These are phyloP conservation scores for Streblospio benedicti DNA, from an alignment of 1,140 invertebrate species.

Conservation along the genomic window DNA sequence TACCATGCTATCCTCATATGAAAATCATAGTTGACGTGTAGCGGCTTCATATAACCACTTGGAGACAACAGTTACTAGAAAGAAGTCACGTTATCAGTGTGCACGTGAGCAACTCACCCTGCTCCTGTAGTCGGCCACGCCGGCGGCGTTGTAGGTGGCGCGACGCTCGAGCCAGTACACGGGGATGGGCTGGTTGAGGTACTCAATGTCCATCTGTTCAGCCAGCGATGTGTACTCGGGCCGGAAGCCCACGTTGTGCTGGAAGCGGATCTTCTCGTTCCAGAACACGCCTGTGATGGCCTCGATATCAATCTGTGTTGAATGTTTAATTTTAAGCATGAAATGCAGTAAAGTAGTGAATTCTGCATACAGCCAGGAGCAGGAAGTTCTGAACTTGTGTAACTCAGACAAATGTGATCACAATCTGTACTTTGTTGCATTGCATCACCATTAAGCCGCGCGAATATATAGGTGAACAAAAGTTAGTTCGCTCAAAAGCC, in stretches of 20 bases:
- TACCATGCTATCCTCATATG: too few species aligned
- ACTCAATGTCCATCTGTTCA: neutral
- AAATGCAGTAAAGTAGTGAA: too few species aligned
- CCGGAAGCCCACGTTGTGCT: conserved; percentile 4
- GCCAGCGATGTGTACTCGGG: neutral
- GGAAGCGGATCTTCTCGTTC: neutral
- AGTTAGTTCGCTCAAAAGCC: too few species aligned
- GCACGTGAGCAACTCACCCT: neutral
- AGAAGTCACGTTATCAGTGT: neutral
- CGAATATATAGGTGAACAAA: too few species aligned
- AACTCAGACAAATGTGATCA: too few species aligned
- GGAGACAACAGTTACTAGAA: neutral
- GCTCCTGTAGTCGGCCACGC: neutral
- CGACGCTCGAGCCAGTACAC: conserved; percentile 3
- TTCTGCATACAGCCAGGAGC: too few species aligned
- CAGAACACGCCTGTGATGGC: conserved; percentile 7
- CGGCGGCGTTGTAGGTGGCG: neutral
- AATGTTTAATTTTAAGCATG: too few species aligned
- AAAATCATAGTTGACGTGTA: too few species aligned
- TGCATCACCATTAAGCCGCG: too few species aligned
- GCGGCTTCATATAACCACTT: too few species aligned
- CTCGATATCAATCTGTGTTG: conserved; percentile 9
- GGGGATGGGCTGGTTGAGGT: neutral
- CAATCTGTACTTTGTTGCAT: too few species aligned
- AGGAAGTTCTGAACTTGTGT: too few species aligned